Evolutionary conservation across 2,888 invertebrate species (phyloP).

Genomic region (Galerucella calmariensis): DNA sequence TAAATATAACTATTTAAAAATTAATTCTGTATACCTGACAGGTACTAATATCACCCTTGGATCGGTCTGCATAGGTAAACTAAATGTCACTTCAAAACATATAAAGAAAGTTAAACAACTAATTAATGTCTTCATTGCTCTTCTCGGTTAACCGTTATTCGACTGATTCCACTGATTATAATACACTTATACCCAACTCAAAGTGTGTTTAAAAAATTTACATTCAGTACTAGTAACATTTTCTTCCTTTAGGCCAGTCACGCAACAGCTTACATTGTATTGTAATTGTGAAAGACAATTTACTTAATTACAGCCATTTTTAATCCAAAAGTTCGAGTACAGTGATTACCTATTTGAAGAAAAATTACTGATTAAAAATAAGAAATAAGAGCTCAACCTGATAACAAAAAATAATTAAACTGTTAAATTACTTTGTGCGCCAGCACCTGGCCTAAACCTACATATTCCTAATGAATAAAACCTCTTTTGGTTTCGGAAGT

Average conservation of each 20-base stretch:
- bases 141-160: constrained; percentile 1
- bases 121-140: constrained; percentile 14
- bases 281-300: too few relatives aligned
- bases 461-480: neutral
- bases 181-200: neutral
- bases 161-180: constrained; percentile 5
- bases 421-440: neutral
- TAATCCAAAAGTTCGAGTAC: too few relatives aligned
- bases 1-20: too few relatives aligned
- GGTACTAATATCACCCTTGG: neutral
- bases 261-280: too few relatives aligned
- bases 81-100: neutral
- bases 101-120: neutral
- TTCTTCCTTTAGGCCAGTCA: constrained; percentile 9
- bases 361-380: too few relatives aligned
- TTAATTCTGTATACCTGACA: neutral
- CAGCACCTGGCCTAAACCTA: neutral
- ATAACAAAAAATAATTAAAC: too few relatives aligned
- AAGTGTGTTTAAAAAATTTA: constrained; percentile 14
- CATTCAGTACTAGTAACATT: neutral
- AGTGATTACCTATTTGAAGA: too few relatives aligned
- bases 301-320: too few relatives aligned
- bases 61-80: neutral
- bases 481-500: neutral
- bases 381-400: too few relatives aligned